A percentile compares a stretch with the other conserved stretches of the same genome.
These are phyloP conservation scores for Philypnodon macrostomus DNA, from an alignment of 2,797 vertebrate species.

Conservation along the genomic window DNA sequence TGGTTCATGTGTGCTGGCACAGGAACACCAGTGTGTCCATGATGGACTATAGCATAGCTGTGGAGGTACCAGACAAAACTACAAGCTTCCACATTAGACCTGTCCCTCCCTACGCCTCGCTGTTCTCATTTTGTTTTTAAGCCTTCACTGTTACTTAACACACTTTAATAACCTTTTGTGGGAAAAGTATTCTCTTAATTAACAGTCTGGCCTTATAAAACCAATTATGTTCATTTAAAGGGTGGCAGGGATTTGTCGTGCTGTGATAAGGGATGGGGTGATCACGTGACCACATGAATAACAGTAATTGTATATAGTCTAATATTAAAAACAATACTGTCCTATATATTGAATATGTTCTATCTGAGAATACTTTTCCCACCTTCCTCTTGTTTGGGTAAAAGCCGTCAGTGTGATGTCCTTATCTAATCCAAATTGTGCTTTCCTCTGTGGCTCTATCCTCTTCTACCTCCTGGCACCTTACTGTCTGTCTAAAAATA, in stretches of 20 bases:
- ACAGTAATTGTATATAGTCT: background rate
- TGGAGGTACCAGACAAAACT: conserved; percentile 85
- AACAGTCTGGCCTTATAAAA: conserved; percentile 1
- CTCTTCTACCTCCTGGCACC: conserved; percentile 39
- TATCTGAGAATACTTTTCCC: conserved; percentile 51
- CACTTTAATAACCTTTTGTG: conserved; percentile 46
- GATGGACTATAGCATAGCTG: conserved; percentile 97
- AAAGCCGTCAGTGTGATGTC: conserved; percentile 28
- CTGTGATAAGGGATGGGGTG: conserved; percentile 3
- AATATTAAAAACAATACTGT: background rate
- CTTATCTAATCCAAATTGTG: conserved; percentile 43
- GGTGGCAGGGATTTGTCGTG: background rate
- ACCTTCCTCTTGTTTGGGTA: conserved; percentile 25
- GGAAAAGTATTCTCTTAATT: conserved; percentile 56
- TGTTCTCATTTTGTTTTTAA: conserved; percentile 50
- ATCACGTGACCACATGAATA: background rate
- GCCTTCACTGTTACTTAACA: conserved; percentile 51
- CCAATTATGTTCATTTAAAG: conserved; percentile 3
- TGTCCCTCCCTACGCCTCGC: conserved; percentile 61
- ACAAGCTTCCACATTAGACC: conserved; percentile 57
- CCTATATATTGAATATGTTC: background rate
- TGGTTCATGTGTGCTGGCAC: conserved; percentile 99
- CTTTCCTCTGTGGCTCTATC: conserved; percentile 55
- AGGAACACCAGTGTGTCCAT: conserved; percentile 98
- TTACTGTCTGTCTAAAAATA: conserved; percentile 35